Base-by-base conservation (phyloP, 2,113 vertebrate genomes). In the Cichladusa arquata region DNA sequence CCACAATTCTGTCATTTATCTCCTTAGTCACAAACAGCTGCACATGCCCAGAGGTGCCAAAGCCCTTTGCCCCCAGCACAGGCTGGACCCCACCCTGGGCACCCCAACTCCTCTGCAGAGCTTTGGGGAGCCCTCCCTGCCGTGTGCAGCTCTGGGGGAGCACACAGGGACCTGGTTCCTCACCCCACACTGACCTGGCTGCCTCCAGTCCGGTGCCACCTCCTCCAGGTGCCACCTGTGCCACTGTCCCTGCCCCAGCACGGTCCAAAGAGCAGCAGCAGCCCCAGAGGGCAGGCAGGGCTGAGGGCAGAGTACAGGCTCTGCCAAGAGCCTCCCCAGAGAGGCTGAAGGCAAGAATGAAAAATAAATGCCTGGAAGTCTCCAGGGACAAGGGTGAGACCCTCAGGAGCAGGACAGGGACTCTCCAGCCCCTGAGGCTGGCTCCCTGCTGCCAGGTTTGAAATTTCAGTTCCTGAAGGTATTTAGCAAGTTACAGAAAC, bases 1-100 rank as follows among this genome's bases (percentile, higher is more conserved):
- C 34, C 66, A 26, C 18, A n/a, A 26, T 57, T 57, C 14, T 11
- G 1, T 8, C 22, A 74, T 58, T 76, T 23, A 13, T 14, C 64
- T 42, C 36, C 9, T 47, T 36, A 76, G 34, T 40, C n/a, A 66
- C 6, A 4, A 42, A 47, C 17, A 57, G 3, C 28, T 51, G 36
- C 44, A 29, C 16, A 1, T 7, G 19, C 33, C 23, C 61, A 20
- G 78, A 53, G 19, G 15, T 50, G 40, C 20, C 0, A 0, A 50
- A 56, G 34, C 25, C 51, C 53, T 24, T 50, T 14, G 12, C 10
- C 25, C 72, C 45, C 3, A 3, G 38, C n/a, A 11, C 54, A 18
- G 48, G 42, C 48, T 29, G 44, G 44, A 9, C 11, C 38, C 40
- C 11, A 0, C 3, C 10, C 48, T 7, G 18, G 15, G 6, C 12